Conservation (phyloP, 1,140 invertebrate species). For the Aphidius gifuensis region DNA sequence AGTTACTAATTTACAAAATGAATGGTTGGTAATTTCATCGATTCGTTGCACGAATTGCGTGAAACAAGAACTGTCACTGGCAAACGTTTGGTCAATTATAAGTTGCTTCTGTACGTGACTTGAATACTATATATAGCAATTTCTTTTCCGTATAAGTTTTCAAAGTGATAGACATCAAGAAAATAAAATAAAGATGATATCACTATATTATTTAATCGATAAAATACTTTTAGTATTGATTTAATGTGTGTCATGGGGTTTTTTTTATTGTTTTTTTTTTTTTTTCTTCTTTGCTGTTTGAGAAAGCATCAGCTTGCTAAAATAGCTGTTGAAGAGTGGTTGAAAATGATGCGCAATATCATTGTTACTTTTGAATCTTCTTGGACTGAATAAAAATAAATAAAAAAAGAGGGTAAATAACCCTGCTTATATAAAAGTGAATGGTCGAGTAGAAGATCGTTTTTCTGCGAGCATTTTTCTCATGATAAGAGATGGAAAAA, state of each 20-base stretch:
- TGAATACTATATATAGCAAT: conserved; percentile 21
- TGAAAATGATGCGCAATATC: background rate
- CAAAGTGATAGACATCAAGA: too few relatives aligned
- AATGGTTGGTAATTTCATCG: conserved; percentile 28
- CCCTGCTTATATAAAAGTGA: conserved; percentile 4
- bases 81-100: conserved; percentile 48
- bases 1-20: background rate
- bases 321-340: conserved; percentile 4
- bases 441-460: conserved; percentile 1
- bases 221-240: too few relatives aligned
- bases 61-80: conserved; percentile 39
- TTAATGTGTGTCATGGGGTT: too few relatives aligned
- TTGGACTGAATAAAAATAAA: too few relatives aligned
- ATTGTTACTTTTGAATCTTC: background rate
- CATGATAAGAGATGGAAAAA: background rate
- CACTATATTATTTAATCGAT: too few relatives aligned
- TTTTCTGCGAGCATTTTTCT: background rate
- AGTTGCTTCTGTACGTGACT: conserved; percentile 39
- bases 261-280: too few relatives aligned
- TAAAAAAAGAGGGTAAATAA: conserved; percentile 7
- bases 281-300: too few relatives aligned
- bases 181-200: too few relatives aligned
- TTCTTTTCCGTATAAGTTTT: too few relatives aligned
- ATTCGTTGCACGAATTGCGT: conserved; percentile 33
- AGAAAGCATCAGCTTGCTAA: background rate